Evolutionary conservation across 2,888 invertebrate species (phyloP).

Genomic region (Andrena chrysosceles): DNA sequence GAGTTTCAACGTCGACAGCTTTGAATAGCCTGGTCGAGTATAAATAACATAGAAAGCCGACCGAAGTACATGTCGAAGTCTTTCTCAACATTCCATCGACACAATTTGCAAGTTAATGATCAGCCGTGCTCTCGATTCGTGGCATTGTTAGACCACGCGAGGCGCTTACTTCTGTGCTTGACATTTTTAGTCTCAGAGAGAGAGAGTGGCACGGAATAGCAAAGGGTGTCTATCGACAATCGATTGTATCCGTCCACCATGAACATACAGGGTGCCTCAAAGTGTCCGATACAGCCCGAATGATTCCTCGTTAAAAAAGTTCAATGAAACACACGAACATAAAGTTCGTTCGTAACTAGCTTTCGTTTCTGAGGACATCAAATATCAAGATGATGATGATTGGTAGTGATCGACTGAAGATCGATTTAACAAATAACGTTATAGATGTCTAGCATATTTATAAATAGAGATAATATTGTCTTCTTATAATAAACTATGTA

Average conservation of each 20-base stretch:
- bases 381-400: too few species aligned
- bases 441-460: too few species aligned
- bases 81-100: conserved; percentile 14
- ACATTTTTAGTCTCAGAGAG: conserved; percentile 25
- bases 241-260: conserved; percentile 36
- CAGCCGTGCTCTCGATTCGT: conserved; percentile 12
- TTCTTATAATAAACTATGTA: too few species aligned
- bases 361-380: too few species aligned
- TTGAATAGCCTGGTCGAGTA: background rate
- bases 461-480: too few species aligned
- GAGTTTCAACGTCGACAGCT: conserved; percentile 1
- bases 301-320: background rate
- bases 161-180: conserved; percentile 8
- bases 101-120: conserved; percentile 28
- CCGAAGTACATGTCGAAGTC: conserved; percentile 19
- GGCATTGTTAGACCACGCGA: conserved; percentile 5
- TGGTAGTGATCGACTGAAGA: too few species aligned
- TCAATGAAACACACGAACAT: background rate
- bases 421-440: too few species aligned
- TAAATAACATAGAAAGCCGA: conserved; percentile 20
- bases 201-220: conserved; percentile 17
- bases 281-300: background rate
- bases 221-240: conserved; percentile 28
- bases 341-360: too few species aligned
- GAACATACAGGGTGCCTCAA: conserved; percentile 2